phyloP scores from a whole-genome alignment of 2,888 invertebrate genomes.

The Athalia rosae region DNA sequence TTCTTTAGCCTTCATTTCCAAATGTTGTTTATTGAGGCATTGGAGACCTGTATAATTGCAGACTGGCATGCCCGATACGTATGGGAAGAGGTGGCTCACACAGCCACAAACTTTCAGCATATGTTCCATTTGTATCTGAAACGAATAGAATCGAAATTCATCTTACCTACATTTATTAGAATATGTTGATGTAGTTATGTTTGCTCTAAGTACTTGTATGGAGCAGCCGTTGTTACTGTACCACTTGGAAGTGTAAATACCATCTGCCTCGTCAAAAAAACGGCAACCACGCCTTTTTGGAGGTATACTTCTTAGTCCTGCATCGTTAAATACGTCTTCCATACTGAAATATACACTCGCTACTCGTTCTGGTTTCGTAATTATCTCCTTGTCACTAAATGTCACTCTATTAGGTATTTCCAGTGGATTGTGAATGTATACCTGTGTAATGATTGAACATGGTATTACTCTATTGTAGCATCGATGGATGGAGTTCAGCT shows the following conservation, averaged over 20 bases:
- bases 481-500: background rate
- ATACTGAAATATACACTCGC: constrained; percentile 51
- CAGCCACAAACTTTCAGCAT: constrained; percentile 61
- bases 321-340: constrained; percentile 61
- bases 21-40: constrained; percentile 48
- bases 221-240: constrained; percentile 86
- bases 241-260: constrained; percentile 77
- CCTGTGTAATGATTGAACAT: constrained; percentile 44
- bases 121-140: constrained; percentile 47
- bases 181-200: background rate
- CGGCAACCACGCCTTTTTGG: constrained; percentile 82
- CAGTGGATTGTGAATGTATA: constrained; percentile 53
- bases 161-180: background rate
- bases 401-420: constrained; percentile 55
- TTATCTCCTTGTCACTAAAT: constrained; percentile 44
- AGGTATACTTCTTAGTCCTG: constrained; percentile 76
- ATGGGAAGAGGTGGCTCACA: constrained; percentile 57
- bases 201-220: constrained; percentile 77
- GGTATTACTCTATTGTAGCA: background rate
- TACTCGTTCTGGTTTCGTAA: background rate
- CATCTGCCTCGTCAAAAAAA: constrained; percentile 80
- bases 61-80: constrained; percentile 38
- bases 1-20: constrained; percentile 16
- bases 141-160: constrained; percentile 27
- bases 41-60: constrained; percentile 59